Evolutionary conservation across 2,888 invertebrate genomes (phyloP).

Genomic region (Trachelus iudaicus): DNA sequence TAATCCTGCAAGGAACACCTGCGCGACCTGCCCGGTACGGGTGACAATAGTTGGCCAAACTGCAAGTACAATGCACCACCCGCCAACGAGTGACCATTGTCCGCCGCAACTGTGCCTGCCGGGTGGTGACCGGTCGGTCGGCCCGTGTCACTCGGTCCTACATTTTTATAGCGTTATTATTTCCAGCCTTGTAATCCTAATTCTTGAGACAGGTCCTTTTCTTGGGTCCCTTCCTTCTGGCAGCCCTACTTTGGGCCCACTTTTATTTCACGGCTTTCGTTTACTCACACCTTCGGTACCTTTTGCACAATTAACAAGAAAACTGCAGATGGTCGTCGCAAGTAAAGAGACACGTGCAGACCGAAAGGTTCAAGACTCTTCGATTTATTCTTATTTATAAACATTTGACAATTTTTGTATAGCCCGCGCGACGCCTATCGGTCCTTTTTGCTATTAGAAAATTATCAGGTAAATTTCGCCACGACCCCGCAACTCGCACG

Average conservation of each 20-base stretch:
- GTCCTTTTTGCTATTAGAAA: not conserved
- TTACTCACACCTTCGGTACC: conserved; percentile 23
- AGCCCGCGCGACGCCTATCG: not conserved
- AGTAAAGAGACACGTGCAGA: not conserved
- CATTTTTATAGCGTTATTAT: conserved; percentile 46
- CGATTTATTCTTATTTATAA: not conserved
- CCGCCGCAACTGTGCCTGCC: conserved; percentile 26
- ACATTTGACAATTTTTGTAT: too few species aligned
- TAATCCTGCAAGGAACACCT: conserved; percentile 27
- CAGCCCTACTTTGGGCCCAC: not conserved
- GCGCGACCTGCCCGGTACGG: conserved; percentile 16
- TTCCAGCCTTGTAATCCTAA: conserved; percentile 52
- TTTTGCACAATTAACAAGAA: conserved; percentile 27
- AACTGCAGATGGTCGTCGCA: not conserved
- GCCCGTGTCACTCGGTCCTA: conserved; percentile 39
- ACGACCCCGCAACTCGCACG: not conserved
- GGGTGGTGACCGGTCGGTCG: conserved; percentile 25
- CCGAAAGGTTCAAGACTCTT: not conserved
- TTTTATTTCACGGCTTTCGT: conserved; percentile 31
- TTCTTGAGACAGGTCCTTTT: conserved; percentile 37
- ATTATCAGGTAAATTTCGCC: not conserved
- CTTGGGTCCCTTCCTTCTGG: not conserved
- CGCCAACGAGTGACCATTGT: conserved; percentile 55
- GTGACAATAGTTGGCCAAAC: conserved; percentile 33
- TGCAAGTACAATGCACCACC: conserved; percentile 53